Percentiles rank a stretch among this genome's conserved stretches.
Evolutionary conservation across 2,888 invertebrate species (phyloP).

Genomic region (Noctua janthe): DNA sequence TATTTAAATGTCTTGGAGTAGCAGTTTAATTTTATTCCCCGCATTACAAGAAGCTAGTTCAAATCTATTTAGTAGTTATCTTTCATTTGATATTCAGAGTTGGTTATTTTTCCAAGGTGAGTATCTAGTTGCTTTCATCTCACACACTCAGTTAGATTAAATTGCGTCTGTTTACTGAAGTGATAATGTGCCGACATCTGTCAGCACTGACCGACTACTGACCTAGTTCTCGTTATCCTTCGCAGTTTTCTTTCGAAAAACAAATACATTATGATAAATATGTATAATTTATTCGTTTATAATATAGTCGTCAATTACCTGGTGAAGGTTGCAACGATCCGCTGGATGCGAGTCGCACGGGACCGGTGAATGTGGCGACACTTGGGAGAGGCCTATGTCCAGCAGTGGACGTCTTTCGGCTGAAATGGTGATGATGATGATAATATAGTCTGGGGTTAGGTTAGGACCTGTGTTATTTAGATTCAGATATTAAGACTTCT

Average conservation of each 20-base stretch:
- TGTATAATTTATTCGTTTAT: no score
- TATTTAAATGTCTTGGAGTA: no score
- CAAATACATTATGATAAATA: not conserved
- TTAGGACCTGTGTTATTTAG: not conserved
- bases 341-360: no score
- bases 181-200: constrained; percentile 32
- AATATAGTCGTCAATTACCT: no score
- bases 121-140: not conserved
- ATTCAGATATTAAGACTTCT: not conserved
- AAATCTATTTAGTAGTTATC: not conserved
- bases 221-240: not conserved
- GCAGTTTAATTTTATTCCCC: no score
- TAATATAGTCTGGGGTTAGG: not conserved
- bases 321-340: no score
- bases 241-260: not conserved
- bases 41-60: no score
- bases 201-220: constrained; percentile 11
- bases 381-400: no score
- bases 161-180: not conserved
- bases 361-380: no score
- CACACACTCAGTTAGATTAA: constrained; percentile 39
- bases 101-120: not conserved
- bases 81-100: not conserved
- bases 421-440: no score
- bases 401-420: no score